Percentiles rank a stretch among this genome's conserved stretches.
Conservation (phyloP, 1,140 invertebrate species). For the Bombus cullumanus region DNA sequence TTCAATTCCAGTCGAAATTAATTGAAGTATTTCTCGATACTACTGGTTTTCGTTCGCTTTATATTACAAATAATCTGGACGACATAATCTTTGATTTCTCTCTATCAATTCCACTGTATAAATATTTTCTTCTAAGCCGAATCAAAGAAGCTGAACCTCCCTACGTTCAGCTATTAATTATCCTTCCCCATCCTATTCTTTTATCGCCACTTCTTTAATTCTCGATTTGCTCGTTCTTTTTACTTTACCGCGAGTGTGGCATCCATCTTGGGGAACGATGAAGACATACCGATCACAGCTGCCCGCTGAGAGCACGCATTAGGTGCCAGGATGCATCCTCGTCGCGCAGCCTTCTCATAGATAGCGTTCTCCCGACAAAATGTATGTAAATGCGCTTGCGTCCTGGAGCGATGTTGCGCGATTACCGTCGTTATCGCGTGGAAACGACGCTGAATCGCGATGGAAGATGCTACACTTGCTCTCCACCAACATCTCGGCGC, state of each 20-base stretch:
- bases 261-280: constrained; percentile 65
- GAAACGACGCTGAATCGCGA: constrained; percentile 32
- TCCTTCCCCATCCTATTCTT: neutral
- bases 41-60: too few species aligned
- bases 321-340: constrained; percentile 49
- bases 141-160: neutral
- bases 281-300: constrained; percentile 68
- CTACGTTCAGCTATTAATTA: neutral
- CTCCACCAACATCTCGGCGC: constrained; percentile 24
- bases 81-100: too few species aligned
- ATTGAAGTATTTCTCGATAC: neutral
- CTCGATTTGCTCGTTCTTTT: neutral
- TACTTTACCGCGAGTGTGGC: constrained; percentile 17
- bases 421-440: constrained; percentile 57
- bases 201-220: neutral
- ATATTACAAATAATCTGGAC: too few species aligned
- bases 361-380: neutral
- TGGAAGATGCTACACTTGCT: neutral
- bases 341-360: neutral
- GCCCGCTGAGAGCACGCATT: constrained; percentile 71
- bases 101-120: neutral
- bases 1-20: neutral
- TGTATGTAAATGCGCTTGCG: constrained; percentile 44
- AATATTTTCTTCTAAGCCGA: neutral
- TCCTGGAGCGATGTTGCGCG: constrained; percentile 54